Conservation (phyloP, 2,113 vertebrate species). For the Callochromis pleurospilus region DNA sequence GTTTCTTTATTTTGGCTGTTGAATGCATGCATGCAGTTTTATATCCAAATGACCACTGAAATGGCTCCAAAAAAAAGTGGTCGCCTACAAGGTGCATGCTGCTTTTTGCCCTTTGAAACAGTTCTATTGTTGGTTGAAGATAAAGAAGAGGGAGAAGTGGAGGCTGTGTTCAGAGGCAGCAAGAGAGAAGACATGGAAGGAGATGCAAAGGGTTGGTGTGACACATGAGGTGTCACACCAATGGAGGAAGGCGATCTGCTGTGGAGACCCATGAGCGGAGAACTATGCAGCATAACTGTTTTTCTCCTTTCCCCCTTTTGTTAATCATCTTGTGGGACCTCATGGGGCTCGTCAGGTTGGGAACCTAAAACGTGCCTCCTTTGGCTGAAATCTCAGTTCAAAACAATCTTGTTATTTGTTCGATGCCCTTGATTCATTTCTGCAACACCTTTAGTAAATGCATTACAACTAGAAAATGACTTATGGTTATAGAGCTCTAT, state of each 20-base stretch:
- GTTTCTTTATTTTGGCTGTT: background rate
- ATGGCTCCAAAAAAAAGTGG: background rate
- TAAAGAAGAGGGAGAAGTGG: background rate
- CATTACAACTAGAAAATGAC: background rate
- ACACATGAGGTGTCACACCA: background rate
- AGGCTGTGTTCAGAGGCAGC: background rate
- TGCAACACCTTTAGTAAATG: background rate
- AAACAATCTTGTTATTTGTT: background rate
- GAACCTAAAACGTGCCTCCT: background rate
- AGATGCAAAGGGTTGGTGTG: background rate
- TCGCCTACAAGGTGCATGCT: background rate
- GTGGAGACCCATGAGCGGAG: background rate
- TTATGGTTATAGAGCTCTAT: background rate
- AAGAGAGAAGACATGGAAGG: background rate
- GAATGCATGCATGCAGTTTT: background rate
- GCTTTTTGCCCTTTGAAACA: background rate
- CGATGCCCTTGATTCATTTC: background rate
- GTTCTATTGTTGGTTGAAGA: background rate
- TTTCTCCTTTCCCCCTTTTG: fast-evolving
- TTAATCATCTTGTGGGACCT: background rate
- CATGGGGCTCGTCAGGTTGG: background rate
- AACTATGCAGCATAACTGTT: too few species aligned
- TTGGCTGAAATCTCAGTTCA: background rate
- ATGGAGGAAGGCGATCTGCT: background rate
- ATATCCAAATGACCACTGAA: background rate